These are phyloP conservation scores for Zonitis immaculata DNA, from an alignment of 2,888 invertebrate species.

Conservation along the genomic window DNA sequence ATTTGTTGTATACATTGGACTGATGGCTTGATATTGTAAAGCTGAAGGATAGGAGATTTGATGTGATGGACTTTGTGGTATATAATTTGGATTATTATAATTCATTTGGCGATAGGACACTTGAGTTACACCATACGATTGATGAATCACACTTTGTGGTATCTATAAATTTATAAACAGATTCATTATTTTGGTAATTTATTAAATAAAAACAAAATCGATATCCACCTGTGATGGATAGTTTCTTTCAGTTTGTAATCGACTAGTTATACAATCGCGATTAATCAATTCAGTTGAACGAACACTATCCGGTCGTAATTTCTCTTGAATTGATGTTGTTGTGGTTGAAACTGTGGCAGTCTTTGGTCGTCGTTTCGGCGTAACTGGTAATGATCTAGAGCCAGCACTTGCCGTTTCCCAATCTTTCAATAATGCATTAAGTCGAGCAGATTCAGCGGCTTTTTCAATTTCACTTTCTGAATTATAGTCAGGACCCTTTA, in stretches of 20 bases:
- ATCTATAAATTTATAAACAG: slow-evolving; percentile 28
- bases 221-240: slow-evolving; percentile 28
- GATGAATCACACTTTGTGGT: slow-evolving; percentile 44
- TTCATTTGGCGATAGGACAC: slow-evolving; percentile 32
- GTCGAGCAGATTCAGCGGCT: slow-evolving; percentile 62
- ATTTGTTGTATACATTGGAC: slow-evolving; percentile 35
- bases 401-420: slow-evolving; percentile 70
- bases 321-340: slow-evolving; percentile 12
- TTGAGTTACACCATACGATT: slow-evolving; percentile 43
- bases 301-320: slow-evolving; percentile 18
- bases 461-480: slow-evolving; percentile 71
- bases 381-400: slow-evolving; percentile 53
- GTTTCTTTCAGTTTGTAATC: slow-evolving; percentile 23
- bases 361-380: slow-evolving; percentile 49
- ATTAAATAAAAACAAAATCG: too few relatives aligned
- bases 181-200: too few relatives aligned
- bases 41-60: slow-evolving; percentile 35
- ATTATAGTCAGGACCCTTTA: slow-evolving; percentile 76
- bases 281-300: slow-evolving; percentile 19
- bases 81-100: slow-evolving; percentile 28
- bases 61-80: slow-evolving; percentile 28
- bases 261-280: slow-evolving; percentile 6
- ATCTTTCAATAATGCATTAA: slow-evolving; percentile 64
- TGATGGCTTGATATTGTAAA: slow-evolving; percentile 43
- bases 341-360: slow-evolving; percentile 6